Conservation (phyloP, 2,797 vertebrate genomes). For the Bucorvus abyssinicus region DNA sequence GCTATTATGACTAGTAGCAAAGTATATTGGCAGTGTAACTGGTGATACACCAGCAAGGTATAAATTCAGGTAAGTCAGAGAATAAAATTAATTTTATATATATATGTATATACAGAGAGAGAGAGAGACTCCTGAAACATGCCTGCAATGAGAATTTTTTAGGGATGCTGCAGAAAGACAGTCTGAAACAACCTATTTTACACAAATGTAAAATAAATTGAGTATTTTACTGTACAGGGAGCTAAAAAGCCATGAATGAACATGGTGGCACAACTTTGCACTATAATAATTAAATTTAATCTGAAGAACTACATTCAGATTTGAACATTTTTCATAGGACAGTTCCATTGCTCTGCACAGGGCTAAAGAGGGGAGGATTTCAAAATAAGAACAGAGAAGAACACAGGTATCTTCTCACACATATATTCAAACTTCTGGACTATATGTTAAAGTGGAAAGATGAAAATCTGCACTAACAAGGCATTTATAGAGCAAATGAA, state of each 20-base stretch:
- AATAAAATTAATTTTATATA: background rate
- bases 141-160: background rate
- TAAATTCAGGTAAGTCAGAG: background rate
- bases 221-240: background rate
- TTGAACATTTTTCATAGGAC: background rate
- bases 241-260: background rate
- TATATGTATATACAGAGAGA: too few relatives aligned
- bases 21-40: background rate
- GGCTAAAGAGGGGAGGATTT: background rate
- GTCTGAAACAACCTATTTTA: background rate
- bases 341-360: background rate
- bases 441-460: background rate
- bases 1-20: background rate
- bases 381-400: background rate
- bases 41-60: background rate
- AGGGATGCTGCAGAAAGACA: background rate
- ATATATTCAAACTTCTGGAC: background rate
- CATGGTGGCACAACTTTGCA: background rate
- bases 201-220: background rate
- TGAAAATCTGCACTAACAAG: background rate
- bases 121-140: background rate
- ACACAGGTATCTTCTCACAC: background rate
- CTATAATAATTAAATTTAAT: background rate
- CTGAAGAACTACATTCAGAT: background rate
- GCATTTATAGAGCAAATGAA: constrained; percentile 9